Base-by-base conservation (phyloP, 2,888 invertebrate species). In the Tromatobia lineatoria region DNA sequence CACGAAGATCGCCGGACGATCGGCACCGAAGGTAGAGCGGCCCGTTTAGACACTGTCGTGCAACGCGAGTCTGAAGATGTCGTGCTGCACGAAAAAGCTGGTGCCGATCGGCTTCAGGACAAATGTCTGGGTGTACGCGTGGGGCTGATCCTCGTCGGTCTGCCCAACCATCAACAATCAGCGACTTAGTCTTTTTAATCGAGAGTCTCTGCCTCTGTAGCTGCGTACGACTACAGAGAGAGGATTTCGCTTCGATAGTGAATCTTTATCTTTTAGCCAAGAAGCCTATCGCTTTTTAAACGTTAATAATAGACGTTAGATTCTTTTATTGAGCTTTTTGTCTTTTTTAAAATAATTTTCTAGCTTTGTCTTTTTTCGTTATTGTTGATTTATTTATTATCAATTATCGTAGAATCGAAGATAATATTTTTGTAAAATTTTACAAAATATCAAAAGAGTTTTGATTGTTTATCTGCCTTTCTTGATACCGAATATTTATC, bases 131-230 rank as follows among this genome's bases (percentile, higher is more conserved):
- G 96, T 96, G 95, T 98, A 99, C 89, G 97, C 97, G 94, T 99
- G 98, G 89, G 98, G 97, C 92, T 97, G 97, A 95, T 99, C 99
- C 91, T 98, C 98, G 94, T 99, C 98, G 90, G 98, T 98, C 98
- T 99, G 95, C 94, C 94, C 94, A 93, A 94, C 94, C 86, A 94
- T 92, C 93, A 93, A 93, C 87, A 92, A 92, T 92, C 90, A 92
- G 86, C 88, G 88, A 90, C 91, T 92, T 88, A 91, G 89, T 74
- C 70, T 69, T 71, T 90, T 88, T 2, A 79, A 59, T 66, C 73
- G 87, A 87, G 87, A 88, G n/a, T 61, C 66, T 42, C 42, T 42
- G 64, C 42, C 59, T 74, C 61, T 20, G 8, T 18, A 18, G 50
- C 20, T 52, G 23, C 50, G 38, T 59, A 70, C 13, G 47, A 61